A percentile compares a stretch with the other conserved stretches of the same genome.
These are phyloP conservation scores for Stercorarius parasiticus DNA, from an alignment of 2,113 vertebrate genomes.

Conservation along the genomic window DNA sequence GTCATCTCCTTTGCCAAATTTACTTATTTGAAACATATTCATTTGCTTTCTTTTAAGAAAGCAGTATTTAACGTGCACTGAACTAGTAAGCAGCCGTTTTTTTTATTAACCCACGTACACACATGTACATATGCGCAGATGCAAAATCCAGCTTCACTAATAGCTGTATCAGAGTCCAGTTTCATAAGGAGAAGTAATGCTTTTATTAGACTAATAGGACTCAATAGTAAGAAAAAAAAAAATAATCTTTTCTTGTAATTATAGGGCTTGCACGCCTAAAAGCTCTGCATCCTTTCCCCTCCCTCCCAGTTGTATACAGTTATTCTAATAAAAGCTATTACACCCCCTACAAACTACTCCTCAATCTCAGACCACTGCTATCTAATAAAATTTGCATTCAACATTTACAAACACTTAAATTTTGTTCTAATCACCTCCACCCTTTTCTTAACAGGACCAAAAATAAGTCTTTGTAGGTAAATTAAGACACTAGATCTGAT, in stretches of 20 bases:
- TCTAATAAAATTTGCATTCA: not conserved
- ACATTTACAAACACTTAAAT: not conserved
- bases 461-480: conserved; percentile 7
- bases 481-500: not conserved
- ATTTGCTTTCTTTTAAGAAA: not conserved
- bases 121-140: not conserved
- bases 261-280: not conserved
- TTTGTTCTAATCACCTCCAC: not conserved
- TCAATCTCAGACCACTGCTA: not conserved
- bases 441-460: not conserved
- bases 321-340: conserved; percentile 5
- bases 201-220: not conserved
- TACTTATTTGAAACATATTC: not conserved
- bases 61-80: not conserved
- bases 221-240: not conserved
- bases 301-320: not conserved
- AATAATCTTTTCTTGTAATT: not conserved
- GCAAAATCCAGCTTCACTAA: not conserved
- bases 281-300: not conserved
- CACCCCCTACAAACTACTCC: not conserved
- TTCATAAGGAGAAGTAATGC: not conserved
- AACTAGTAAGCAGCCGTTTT: not conserved
- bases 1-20: not conserved
- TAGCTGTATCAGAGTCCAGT: not conserved
- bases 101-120: not conserved